Conservation (phyloP, 2,797 vertebrate species). For the Nyctibius grandis region DNA sequence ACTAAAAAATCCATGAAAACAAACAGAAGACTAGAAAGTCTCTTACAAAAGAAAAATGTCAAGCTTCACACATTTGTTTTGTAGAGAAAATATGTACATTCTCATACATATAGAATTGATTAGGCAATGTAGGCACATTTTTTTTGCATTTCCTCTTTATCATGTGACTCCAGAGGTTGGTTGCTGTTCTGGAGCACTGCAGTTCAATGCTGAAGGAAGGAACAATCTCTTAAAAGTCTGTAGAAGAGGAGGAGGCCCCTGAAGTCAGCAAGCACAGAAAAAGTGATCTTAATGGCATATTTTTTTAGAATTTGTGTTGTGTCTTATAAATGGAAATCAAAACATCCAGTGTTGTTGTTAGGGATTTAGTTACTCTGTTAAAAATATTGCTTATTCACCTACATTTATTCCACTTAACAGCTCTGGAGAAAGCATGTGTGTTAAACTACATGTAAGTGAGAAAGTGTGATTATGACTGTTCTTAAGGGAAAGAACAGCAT, state of each 20-base stretch:
- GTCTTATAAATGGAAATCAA: not conserved
- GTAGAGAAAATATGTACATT: not conserved
- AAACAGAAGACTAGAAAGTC: not conserved
- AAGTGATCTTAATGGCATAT: not conserved
- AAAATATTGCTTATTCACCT: not conserved
- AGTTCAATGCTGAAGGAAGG: not conserved
- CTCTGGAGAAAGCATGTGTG: not conserved
- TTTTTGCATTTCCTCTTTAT: not conserved
- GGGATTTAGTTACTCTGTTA: not conserved
- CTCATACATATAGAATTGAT: not conserved
- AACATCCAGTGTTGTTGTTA: not conserved
- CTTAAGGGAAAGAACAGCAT: not conserved
- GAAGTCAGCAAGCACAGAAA: not conserved
- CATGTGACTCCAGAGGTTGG: not conserved
- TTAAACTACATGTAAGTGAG: not conserved
- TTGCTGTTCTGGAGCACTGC: not conserved
- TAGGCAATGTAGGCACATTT: accelerated
- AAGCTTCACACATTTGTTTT: not conserved
- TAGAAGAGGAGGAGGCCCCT: not conserved
- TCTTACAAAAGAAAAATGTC: not conserved
- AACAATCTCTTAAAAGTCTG: not conserved
- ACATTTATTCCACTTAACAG: not conserved
- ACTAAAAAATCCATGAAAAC: not conserved
- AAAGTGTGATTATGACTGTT: not conserved
- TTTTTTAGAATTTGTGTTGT: not conserved